Evolutionary conservation across 2,888 invertebrate genomes (phyloP).

Genomic region (Caradrina clavipalpis): DNA sequence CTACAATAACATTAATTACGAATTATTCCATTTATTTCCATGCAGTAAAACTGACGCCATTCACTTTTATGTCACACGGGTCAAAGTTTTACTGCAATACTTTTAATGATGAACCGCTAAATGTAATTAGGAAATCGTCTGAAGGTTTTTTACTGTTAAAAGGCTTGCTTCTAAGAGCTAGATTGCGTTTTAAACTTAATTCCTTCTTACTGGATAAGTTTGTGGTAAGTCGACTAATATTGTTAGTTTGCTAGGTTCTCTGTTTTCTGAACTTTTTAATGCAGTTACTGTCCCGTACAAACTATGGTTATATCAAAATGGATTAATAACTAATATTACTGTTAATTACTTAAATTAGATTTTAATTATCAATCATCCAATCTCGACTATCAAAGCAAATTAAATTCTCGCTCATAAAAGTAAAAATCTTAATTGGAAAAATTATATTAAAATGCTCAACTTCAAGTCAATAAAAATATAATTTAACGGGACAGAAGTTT

Average conservation of each 20-base stretch:
- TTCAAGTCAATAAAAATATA: conserved; percentile 6
- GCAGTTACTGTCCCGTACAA: neutral
- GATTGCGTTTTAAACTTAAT: conserved; percentile 40
- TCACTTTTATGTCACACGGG: conserved; percentile 14
- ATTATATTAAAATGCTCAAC: conserved; percentile 3
- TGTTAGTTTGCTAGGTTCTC: conserved; percentile 2
- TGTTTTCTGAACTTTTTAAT: neutral
- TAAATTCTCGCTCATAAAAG: conserved; percentile 2
- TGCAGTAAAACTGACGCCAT: conserved; percentile 18
- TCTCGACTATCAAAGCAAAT: neutral
- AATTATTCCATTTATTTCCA: conserved; percentile 36
- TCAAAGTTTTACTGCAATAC: conserved; percentile 24
- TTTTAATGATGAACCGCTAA: conserved; percentile 29
- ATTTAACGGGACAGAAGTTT: neutral
- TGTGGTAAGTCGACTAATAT: conserved; percentile 11
- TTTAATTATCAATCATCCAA: neutral
- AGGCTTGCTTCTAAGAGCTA: conserved; percentile 2
- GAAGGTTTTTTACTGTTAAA: conserved; percentile 28
- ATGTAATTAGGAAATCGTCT: conserved; percentile 35
- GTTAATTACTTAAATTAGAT: neutral
- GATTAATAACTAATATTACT: neutral
- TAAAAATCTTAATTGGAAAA: neutral
- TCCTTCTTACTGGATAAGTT: conserved; percentile 24
- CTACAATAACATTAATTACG: conserved; percentile 49
- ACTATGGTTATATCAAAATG: neutral